Percentiles rank a stretch among this genome's conserved stretches.
phyloP scores from a whole-genome alignment of 2,888 invertebrate species.

The Diarsia brunnea region DNA sequence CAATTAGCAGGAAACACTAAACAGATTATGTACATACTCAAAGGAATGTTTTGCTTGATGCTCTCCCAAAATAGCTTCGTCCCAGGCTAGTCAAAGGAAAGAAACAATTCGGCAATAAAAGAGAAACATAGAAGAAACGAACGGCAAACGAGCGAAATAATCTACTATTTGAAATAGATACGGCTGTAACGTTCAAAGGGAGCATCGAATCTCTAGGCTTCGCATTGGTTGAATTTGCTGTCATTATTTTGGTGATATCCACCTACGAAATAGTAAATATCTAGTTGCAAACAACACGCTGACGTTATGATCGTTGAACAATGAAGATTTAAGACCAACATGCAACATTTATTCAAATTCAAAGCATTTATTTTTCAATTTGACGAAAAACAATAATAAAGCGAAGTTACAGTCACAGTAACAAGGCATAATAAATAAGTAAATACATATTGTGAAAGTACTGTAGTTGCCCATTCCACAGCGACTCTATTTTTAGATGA shows the following conservation, averaged over 20 bases:
- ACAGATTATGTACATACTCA: neutral
- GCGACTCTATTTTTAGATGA: too few species aligned
- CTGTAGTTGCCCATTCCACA: too few species aligned
- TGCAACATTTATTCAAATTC: neutral
- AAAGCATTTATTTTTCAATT: too few species aligned
- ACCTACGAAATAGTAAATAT: constrained; percentile 25
- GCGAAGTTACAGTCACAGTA: too few species aligned
- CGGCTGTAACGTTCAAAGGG: constrained; percentile 45
- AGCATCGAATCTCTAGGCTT: constrained; percentile 9
- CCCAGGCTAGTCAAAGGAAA: constrained; percentile 49
- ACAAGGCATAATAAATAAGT: too few species aligned
- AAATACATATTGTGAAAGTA: too few species aligned
- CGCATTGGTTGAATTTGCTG: constrained; percentile 22
- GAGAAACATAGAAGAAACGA: constrained; percentile 25
- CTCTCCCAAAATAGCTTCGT: constrained; percentile 27
- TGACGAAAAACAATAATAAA: too few species aligned
- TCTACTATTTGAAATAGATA: constrained; percentile 61
- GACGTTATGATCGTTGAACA: neutral
- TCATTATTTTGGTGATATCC: constrained; percentile 31
- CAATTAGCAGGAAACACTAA: constrained; percentile 6
- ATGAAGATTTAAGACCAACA: neutral
- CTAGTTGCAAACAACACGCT: constrained; percentile 19
- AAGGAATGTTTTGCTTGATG: constrained; percentile 12
- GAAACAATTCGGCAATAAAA: constrained; percentile 45
- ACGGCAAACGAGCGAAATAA: constrained; percentile 48